Evolutionary conservation across 2,888 invertebrate genomes (phyloP).

Genomic region (Neuroscelio doddi): DNA sequence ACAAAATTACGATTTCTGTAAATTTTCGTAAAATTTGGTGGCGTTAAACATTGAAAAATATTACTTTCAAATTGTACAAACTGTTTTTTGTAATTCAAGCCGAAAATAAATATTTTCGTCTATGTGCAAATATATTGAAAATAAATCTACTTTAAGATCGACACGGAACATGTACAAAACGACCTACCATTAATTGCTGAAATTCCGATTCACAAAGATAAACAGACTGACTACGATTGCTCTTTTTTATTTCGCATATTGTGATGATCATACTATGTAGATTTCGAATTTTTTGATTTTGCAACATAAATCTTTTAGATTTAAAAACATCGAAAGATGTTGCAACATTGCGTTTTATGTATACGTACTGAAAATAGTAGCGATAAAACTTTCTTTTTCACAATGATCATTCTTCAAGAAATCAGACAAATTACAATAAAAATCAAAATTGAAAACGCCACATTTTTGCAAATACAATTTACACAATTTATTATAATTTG

Average conservation of each 20-base stretch:
- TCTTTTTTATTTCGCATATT: slow-evolving; percentile 27
- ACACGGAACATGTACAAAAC: slow-evolving; percentile 22
- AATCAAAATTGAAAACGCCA: too few species aligned
- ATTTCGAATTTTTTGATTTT: slow-evolving; percentile 41
- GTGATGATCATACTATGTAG: slow-evolving; percentile 26
- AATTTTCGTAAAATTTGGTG: too few species aligned
- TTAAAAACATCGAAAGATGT: slow-evolving; percentile 13
- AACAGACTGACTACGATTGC: slow-evolving; percentile 36
- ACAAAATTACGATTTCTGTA: too few species aligned
- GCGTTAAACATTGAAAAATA: too few species aligned
- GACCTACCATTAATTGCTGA: slow-evolving; percentile 16
- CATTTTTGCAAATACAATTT: too few species aligned
- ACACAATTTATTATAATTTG: slow-evolving; percentile 1
- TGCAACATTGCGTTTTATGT: slow-evolving; percentile 12
- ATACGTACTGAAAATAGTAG: slow-evolving; percentile 8
- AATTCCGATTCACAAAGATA: slow-evolving; percentile 27
- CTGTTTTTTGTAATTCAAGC: too few species aligned
- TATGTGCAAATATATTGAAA: too few species aligned
- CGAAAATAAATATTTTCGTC: too few species aligned
- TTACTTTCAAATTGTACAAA: too few species aligned
- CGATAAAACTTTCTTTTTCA: slow-evolving; percentile 4
- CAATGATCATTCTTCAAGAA: slow-evolving; percentile 20
- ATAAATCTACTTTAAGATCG: slow-evolving; percentile 17
- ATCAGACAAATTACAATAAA: too few species aligned
- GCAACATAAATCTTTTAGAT: slow-evolving; percentile 23